Percentiles rank a stretch among this genome's conserved stretches.
Evolutionary conservation across 2,888 invertebrate genomes (phyloP).

Genomic region (Volucella bombylans): DNA sequence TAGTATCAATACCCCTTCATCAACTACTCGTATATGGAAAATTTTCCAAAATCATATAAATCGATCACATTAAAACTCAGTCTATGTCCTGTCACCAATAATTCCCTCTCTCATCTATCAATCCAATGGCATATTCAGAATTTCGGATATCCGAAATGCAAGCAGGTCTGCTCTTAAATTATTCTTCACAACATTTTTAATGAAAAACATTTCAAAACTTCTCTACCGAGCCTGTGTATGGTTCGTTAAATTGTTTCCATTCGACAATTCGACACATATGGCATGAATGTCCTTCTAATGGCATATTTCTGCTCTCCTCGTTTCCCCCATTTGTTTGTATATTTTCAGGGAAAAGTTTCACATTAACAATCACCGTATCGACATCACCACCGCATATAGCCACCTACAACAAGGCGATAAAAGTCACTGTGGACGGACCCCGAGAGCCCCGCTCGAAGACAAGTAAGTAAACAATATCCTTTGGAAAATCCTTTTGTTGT

Average conservation of each 20-base stretch:
- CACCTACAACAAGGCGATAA: conserved; percentile 97
- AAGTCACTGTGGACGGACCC: conserved; percentile 98
- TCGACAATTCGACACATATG: conserved; percentile 57
- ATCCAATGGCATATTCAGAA: conserved; percentile 53
- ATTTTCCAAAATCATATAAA: too few relatives aligned
- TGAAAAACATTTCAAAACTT: conserved; percentile 66
- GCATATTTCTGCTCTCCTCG: conserved; percentile 15
- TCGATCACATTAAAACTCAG: too few relatives aligned
- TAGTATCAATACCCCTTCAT: too few relatives aligned
- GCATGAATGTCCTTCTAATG: conserved; percentile 51
- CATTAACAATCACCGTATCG: conserved; percentile 96
- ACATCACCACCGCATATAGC: conserved; percentile 98
- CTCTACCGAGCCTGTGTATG: conserved; percentile 40
- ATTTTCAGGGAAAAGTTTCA: conserved; percentile 96
- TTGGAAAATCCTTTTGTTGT: conserved; percentile 61
- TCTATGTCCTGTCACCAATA: background rate
- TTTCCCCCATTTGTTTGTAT: conserved; percentile 4
- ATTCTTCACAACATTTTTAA: conserved; percentile 64
- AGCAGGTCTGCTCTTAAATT: conserved; percentile 37
- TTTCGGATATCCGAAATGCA: conserved; percentile 62
- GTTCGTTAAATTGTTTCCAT: conserved; percentile 59
- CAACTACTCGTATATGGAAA: too few relatives aligned
- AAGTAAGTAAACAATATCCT: conserved; percentile 85
- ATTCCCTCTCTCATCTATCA: background rate
- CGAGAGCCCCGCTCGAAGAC: conserved; percentile 96